phyloP scores from a whole-genome alignment of 2,113 vertebrate genomes.

The Anarhynchus alexandrinus region DNA sequence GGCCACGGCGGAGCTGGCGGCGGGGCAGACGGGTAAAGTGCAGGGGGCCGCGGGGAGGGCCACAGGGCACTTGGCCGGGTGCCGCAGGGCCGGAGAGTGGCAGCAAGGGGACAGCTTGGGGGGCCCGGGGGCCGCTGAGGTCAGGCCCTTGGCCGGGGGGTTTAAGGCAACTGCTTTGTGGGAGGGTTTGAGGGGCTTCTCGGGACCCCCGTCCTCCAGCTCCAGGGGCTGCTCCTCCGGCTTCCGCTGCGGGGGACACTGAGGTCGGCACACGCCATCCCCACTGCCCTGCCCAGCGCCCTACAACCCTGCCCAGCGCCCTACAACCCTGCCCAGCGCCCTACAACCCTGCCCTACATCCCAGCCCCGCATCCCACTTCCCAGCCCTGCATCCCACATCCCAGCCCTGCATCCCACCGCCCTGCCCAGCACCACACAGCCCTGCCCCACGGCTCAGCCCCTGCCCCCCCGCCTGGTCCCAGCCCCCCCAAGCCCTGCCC shows the following conservation, averaged over 20 bases:
- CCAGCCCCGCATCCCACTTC: no score
- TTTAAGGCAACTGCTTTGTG: constrained; percentile 89
- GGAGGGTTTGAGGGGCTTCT: constrained; percentile 83
- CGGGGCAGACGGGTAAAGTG: constrained; percentile 83
- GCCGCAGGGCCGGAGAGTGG: constrained; percentile 82
- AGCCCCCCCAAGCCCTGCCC: neutral
- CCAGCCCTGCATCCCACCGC: no score
- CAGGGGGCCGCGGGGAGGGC: constrained; percentile 75
- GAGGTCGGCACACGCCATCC: fast-evolving
- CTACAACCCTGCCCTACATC: neutral
- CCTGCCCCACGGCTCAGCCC: neutral
- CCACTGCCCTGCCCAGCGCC: neutral
- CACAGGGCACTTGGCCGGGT: constrained; percentile 78
- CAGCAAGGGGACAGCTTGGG: constrained; percentile 88
- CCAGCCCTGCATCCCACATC: no score
- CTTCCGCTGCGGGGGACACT: constrained; percentile 76
- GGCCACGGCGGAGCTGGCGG: constrained; percentile 71
- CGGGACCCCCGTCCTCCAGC: constrained; percentile 79
- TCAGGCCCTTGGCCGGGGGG: constrained; percentile 73
- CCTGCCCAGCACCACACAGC: no score
- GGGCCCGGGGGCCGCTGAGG: constrained; percentile 70
- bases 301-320: neutral
- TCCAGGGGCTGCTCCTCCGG: constrained; percentile 81
- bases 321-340: no score
- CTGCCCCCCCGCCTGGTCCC: no score